Base-by-base conservation (phyloP, 1,140 invertebrate genomes). In the Antheraea pernyi region DNA sequence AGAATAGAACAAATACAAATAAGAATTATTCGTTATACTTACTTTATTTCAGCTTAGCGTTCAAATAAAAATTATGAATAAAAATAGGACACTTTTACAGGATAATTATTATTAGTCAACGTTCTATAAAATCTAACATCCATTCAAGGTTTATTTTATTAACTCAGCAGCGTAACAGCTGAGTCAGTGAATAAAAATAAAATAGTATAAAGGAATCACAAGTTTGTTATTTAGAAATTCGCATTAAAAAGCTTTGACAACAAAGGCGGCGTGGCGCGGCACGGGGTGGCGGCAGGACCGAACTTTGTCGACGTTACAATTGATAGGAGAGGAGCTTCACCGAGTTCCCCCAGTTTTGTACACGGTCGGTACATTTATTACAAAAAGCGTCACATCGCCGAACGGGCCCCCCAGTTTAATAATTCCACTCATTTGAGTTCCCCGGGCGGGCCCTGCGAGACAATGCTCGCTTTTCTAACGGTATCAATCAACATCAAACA, bases 401-500 rank as follows among this genome's bases (percentile, higher is more conserved):
- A 73, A 75, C 76, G 80, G 80, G 78, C 80, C 80, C 80, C 80
- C 83, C 76, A 84, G 77, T 85, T 89, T 86, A 87, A 89, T 89
- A 91, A 91, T 91, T 89, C 83, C 84, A 85, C 87, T 89, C 85
- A 84, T 88, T 89, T 83, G 83, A 79, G 80, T 74, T 81, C 86
- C 85, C 83, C 79, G 77, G 75, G 78, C 76, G 76, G 79, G 72
- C 75, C n/a, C 73, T 67, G 79, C 81, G 79, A 87, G 80, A 89
- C 86, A 88, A 88, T 87, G 78, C 82, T 73, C 77, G 82, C 85
- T 79, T 78, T 80, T 74, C 86, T 89, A 88, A 89, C 89, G 82
- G 89, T 89, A 91, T 91, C 89, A 91, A 91, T 91, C 87, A 91
- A 91, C 87, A 89, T 91, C 87, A 91, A 91, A 91, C 86, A 85